Evolutionary conservation across 2,888 invertebrate species (phyloP).

Genomic region (Camponotus fellah): DNA sequence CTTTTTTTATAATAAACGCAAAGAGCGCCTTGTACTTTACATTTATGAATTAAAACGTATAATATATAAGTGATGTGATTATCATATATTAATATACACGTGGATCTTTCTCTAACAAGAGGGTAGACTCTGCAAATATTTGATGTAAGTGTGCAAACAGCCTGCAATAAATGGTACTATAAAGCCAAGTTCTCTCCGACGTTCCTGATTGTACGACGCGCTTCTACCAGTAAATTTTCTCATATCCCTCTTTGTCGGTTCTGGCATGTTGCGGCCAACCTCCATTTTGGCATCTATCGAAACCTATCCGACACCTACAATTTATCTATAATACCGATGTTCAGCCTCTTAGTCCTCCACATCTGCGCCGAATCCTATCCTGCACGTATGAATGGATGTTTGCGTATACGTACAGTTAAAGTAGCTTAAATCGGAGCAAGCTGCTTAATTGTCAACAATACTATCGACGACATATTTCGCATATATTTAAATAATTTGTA

Average conservation of each 20-base stretch:
- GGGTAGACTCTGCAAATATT: slow-evolving; percentile 21
- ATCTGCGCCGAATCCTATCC: slow-evolving; percentile 15
- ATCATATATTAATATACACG: background rate
- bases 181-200: background rate
- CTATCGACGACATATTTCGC: slow-evolving; percentile 59
- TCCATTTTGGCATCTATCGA: slow-evolving; percentile 15
- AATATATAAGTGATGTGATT: background rate
- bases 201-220: background rate
- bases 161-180: background rate
- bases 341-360: background rate
- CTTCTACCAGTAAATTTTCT: slow-evolving; percentile 24
- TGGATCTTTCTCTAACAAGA: slow-evolving; percentile 15
- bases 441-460: slow-evolving; percentile 65
- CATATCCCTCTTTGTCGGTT: slow-evolving; percentile 18
- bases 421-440: slow-evolving; percentile 51
- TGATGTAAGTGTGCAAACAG: background rate
- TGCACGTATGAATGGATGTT: background rate
- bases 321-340: slow-evolving; percentile 10
- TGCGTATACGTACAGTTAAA: slow-evolving; percentile 8
- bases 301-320: slow-evolving; percentile 8
- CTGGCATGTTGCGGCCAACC: slow-evolving; percentile 11
- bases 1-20: background rate
- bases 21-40: background rate
- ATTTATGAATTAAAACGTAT: background rate
- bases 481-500: slow-evolving; percentile 23